Percentiles rank a stretch among this genome's conserved stretches.
phyloP scores from a whole-genome alignment of 2,113 vertebrate genomes.

The Microtus oregoni region DNA sequence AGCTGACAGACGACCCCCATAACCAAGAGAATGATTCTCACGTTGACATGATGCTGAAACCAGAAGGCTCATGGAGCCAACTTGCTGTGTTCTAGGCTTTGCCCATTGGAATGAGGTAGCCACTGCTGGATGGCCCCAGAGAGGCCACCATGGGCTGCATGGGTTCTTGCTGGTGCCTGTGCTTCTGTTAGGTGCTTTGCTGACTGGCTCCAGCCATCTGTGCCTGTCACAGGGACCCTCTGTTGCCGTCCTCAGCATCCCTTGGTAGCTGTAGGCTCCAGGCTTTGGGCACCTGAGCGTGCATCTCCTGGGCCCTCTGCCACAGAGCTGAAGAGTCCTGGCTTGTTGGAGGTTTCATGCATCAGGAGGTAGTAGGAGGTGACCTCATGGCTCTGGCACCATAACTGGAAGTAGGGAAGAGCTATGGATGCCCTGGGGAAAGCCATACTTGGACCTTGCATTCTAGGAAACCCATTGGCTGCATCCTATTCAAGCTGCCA shows the following conservation, averaged over 20 bases:
- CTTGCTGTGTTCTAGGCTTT: not conserved
- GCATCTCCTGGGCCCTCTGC: not conserved
- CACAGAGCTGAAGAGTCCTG: not conserved
- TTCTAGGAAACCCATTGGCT: slow-evolving; percentile 44
- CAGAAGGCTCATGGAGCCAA: not conserved
- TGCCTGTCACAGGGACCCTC: not conserved
- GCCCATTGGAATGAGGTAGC: not conserved
- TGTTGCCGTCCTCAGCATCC: not conserved
- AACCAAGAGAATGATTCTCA: not conserved
- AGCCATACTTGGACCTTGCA: not conserved
- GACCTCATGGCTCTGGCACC: not conserved
- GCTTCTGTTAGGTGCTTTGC: not conserved
- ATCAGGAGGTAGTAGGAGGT: not conserved
- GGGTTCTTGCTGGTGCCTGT: not conserved
- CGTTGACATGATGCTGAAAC: too few species aligned
- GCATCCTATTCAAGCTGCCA: not conserved
- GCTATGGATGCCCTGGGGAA: not conserved
- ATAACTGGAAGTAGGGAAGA: too few species aligned
- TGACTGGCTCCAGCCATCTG: not conserved
- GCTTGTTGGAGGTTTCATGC: not conserved
- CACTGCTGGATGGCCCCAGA: not conserved
- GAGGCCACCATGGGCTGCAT: not conserved
- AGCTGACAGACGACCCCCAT: not conserved
- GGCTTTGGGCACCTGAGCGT: not conserved
- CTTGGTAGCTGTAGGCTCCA: not conserved